Percentiles rank a stretch among this genome's conserved stretches.
Evolutionary conservation across 1,140 invertebrate genomes (phyloP).

Genomic region (Pogonomyrmex barbatus): DNA sequence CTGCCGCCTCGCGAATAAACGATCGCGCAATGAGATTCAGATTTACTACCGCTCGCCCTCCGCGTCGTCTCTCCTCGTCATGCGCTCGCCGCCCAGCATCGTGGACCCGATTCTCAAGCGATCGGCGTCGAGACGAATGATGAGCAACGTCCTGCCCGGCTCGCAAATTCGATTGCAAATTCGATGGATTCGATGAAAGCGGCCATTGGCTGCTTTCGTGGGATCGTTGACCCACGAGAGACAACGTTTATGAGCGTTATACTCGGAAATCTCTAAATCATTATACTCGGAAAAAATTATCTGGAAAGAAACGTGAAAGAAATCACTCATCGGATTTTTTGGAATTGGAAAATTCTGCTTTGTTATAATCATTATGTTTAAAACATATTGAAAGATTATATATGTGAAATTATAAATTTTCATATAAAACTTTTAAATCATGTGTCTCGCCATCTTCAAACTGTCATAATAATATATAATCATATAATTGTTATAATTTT

Average conservation of each 20-base stretch:
- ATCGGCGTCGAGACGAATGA: slow-evolving; percentile 36
- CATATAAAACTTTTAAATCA: neutral
- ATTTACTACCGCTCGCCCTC: slow-evolving; percentile 60
- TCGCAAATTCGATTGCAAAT: slow-evolving; percentile 59
- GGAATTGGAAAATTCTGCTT: neutral
- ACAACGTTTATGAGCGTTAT: slow-evolving; percentile 9
- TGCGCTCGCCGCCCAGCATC: slow-evolving; percentile 8
- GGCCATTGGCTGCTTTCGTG: slow-evolving; percentile 51
- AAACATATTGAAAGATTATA: neutral
- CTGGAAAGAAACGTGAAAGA: neutral
- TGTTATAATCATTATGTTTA: neutral
- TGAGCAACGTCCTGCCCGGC: neutral
- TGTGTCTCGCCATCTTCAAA: neutral
- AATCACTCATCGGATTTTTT: neutral
- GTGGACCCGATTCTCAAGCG: slow-evolving; percentile 27
- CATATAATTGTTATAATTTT: neutral
- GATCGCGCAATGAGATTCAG: slow-evolving; percentile 71
- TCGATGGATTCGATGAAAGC: slow-evolving; percentile 42
- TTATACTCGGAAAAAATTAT: neutral
- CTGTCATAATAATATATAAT: neutral
- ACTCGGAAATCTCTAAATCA: slow-evolving; percentile 12
- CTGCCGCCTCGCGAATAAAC: slow-evolving; percentile 59
- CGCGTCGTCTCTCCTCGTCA: slow-evolving; percentile 13
- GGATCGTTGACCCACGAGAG: slow-evolving; percentile 13
- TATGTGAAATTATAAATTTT: neutral